These are phyloP conservation scores for Leuciscus waleckii DNA, from an alignment of 2,797 vertebrate genomes.

Conservation along the genomic window DNA sequence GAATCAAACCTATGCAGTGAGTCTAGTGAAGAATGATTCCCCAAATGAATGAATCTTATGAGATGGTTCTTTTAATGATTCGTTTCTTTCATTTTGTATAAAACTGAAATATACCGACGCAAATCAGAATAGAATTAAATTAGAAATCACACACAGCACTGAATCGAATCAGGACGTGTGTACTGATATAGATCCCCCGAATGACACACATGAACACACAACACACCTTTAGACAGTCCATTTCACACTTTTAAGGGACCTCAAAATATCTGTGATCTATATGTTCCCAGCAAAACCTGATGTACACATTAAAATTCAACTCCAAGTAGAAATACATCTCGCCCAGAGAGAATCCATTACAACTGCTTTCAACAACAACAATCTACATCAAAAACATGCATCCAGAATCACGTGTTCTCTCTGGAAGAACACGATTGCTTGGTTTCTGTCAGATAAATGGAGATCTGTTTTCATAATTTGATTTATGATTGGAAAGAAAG, in stretches of 20 bases:
- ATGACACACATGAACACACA: not conserved
- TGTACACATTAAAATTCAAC: conserved; percentile 71
- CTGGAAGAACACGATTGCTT: conserved; percentile 33
- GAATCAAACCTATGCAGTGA: not conserved
- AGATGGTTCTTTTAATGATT: not conserved
- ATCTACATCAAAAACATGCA: conserved; percentile 45
- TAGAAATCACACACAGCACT: not conserved
- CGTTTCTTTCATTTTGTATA: not conserved
- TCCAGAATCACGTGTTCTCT: conserved; percentile 55
- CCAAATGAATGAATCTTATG: not conserved
- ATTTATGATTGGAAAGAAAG: conserved; percentile 60
- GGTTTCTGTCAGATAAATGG: conserved; percentile 51
- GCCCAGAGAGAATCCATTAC: conserved; percentile 69
- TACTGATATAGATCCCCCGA: not conserved
- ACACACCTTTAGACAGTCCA: too few relatives aligned
- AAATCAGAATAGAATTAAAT: not conserved
- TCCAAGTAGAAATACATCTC: conserved; percentile 64
- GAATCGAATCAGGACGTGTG: not conserved
- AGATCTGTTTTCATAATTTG: conserved; percentile 53
- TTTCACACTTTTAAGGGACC: not conserved
- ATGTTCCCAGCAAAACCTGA: conserved; percentile 55
- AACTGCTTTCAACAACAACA: conserved; percentile 66
- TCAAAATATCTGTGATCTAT: not conserved
- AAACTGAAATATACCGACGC: not conserved
- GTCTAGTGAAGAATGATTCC: not conserved